Evolutionary conservation across 2,797 vertebrate species (phyloP).

Genomic region (Rhinella marina): DNA sequence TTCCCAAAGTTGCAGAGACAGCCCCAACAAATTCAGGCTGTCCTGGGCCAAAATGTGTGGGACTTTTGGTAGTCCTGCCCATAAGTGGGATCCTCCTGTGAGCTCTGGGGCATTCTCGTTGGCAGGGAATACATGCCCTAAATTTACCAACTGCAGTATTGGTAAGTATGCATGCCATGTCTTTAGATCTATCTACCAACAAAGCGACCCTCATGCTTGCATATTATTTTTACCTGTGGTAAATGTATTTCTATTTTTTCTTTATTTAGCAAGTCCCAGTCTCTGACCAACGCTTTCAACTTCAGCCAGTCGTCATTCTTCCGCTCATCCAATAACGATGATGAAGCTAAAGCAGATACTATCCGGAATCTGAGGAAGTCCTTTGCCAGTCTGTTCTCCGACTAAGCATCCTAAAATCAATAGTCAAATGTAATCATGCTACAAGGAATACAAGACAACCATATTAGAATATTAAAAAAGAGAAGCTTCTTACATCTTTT

Average conservation of each 20-base stretch:
- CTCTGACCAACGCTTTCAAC: slow-evolving; percentile 94
- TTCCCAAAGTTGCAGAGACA: too few species aligned
- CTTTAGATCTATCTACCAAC: not conserved
- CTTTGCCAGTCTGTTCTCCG: slow-evolving; percentile 95
- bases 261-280: slow-evolving; percentile 90
- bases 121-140: too few species aligned
- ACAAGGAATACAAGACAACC: not conserved
- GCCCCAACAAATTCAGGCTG: too few species aligned
- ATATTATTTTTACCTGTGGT: not conserved
- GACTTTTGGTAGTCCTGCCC: too few species aligned
- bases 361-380: slow-evolving; percentile 96
- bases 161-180: too few species aligned
- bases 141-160: too few species aligned
- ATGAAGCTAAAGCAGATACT: slow-evolving; percentile 94
- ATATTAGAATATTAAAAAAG: not conserved
- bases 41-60: too few species aligned
- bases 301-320: slow-evolving; percentile 83
- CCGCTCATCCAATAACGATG: slow-evolving; percentile 83
- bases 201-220: not conserved
- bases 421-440: not conserved
- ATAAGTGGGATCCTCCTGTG: too few species aligned
- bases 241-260: slow-evolving; percentile 4
- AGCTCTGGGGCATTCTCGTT: too few species aligned
- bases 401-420: slow-evolving; percentile 71
- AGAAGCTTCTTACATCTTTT: slow-evolving; percentile 2